These are phyloP conservation scores for Anas bernieri DNA, from an alignment of 2,797 vertebrate genomes.

Conservation along the genomic window DNA sequence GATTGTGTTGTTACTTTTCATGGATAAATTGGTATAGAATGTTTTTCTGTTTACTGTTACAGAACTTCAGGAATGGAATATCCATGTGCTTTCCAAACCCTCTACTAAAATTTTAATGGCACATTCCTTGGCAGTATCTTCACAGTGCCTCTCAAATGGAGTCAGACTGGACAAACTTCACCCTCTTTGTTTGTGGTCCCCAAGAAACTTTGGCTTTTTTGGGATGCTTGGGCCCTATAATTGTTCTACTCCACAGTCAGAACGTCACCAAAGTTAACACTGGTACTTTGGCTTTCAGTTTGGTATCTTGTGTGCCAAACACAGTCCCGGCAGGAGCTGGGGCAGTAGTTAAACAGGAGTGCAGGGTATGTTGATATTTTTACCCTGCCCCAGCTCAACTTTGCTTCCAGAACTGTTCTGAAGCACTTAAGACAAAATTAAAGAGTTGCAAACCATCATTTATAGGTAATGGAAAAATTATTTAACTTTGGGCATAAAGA, in stretches of 20 bases:
- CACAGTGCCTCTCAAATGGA: neutral
- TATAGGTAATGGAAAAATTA: neutral
- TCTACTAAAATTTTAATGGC: neutral
- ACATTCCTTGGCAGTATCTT: neutral
- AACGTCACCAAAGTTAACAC: neutral
- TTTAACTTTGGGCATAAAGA: neutral
- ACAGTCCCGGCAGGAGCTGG: neutral
- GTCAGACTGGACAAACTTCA: neutral
- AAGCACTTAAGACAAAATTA: neutral
- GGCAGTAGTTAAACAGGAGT: neutral
- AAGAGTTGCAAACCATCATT: neutral
- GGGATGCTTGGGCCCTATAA: neutral
- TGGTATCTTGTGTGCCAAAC: neutral
- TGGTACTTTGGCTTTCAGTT: neutral
- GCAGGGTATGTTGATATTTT: neutral
- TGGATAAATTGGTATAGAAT: neutral
- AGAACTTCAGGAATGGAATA: neutral
- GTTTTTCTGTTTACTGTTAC: neutral
- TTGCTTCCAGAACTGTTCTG: neutral
- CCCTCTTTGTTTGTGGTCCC: neutral
- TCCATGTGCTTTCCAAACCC: neutral
- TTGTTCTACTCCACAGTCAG: neutral
- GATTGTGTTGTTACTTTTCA: neutral
- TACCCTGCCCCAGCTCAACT: accelerated
- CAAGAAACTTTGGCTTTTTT: neutral